Evolutionary conservation across 2,797 vertebrate genomes (phyloP).

Genomic region (Alauda arvensis): DNA sequence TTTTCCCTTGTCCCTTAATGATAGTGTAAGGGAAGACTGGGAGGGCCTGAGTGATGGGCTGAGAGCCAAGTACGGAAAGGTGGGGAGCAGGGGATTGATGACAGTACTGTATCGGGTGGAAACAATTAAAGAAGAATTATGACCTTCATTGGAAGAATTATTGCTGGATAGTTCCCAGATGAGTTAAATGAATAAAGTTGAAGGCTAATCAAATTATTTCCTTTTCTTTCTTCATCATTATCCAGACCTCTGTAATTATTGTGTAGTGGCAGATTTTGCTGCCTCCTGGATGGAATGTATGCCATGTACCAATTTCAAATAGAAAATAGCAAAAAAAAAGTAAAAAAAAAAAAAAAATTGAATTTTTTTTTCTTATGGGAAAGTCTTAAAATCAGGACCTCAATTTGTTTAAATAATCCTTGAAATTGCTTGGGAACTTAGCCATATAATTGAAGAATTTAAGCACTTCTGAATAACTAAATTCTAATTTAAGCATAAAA

Average conservation of each 20-base stretch:
- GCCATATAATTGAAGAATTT: not conserved
- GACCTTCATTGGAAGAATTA: conserved; percentile 6
- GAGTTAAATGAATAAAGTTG: conserved; percentile 19
- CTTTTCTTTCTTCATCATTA: conserved; percentile 7
- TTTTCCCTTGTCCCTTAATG: not conserved
- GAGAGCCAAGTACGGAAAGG: not conserved
- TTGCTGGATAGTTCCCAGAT: not conserved
- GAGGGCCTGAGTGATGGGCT: not conserved
- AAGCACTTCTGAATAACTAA: not conserved
- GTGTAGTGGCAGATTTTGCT: not conserved
- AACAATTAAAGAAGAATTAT: conserved; percentile 35
- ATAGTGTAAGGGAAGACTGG: not conserved
- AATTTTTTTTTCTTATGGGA: not conserved
- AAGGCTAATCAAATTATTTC: not conserved
- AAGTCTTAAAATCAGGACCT: not conserved
- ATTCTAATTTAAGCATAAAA: conserved; percentile 19
- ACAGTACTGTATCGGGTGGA: conserved; percentile 8
- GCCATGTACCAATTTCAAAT: not conserved
- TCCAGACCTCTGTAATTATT: not conserved
- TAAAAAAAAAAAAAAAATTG: not conserved
- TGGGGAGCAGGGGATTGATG: not conserved
- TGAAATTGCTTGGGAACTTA: conserved; percentile 14
- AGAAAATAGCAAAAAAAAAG: not conserved
- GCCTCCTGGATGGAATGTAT: not conserved
- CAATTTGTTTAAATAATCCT: conserved; percentile 3